Base-by-base conservation (phyloP, 2,113 vertebrate species). In the Anarrhichthys ocellatus region DNA sequence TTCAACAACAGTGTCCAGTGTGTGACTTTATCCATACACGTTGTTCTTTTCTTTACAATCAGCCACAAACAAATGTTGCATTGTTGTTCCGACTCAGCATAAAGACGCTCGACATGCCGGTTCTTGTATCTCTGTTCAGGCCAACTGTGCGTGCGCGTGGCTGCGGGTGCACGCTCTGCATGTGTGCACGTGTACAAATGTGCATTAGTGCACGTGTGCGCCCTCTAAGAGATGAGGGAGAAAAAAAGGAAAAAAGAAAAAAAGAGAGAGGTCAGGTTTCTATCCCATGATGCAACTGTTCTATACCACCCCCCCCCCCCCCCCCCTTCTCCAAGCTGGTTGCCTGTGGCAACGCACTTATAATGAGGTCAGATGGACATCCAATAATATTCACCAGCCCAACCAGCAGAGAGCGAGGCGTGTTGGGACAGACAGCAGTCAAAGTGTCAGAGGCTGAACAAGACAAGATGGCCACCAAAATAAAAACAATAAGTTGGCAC, bases 351-450 rank as follows among this genome's bases (percentile, higher is more conserved):
- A 94, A 94, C 93, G 24, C 79, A 89, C 75, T 90, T 90, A 91
- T 92, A 95, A 94, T 94, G 92, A 94, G 94, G 94, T 95, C 94
- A 94, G 92, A 88, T 88, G 91, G 90, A 86, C 92, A 94, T 94
- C 92, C 95, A 91, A 95, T 95, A 95, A 94, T 95, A 94, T 85
- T 92, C 88, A 81, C 54, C 76, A 86, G 85, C 63, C 73, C 68
- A 56, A 63, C 59, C 80, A 80, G 58, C 77, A 48, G 66, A 40
- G 8, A 71, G 70, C 66, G 81, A 87, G 76, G 93, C 94, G 91
- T 90, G 88, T 82, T 86, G 91, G 82, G 82, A 87, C 78, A 81
- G 69, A 70, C 68, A 79, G 64, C 76, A 90, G 76, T 73, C 87
- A 82, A 84, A 83, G 88, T 83, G 89, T 87, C 91, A 89, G 78